Base-by-base conservation (phyloP, 2,113 vertebrate species). In the Sminthopsis crassicaudata region DNA sequence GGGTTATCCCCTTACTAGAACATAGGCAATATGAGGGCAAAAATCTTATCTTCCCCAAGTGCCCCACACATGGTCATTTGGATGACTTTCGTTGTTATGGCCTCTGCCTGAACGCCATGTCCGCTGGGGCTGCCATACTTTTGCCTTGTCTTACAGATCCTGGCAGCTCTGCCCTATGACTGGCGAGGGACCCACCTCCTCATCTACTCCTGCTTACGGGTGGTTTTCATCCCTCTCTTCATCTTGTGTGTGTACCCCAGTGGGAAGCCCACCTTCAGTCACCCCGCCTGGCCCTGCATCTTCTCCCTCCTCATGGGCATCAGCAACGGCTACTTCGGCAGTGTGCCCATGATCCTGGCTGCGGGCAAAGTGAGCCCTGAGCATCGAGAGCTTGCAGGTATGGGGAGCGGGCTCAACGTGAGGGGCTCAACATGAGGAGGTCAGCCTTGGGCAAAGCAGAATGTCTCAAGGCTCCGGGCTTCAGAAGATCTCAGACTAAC, bases 231-330 rank as follows among this genome's bases (percentile, higher is more conserved):
- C 98, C 99, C 99, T 2, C 99, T 99, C 94, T 99, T 99, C 96
- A 99, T 99, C 98, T 99, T 99, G 99, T 99, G 99, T 0, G 99
- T 99, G 89, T 99, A 99, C 97, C 99, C 99, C 30, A 99, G 98
- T 0, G 98, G 98, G 42, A 97, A 95, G 0, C 99, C 99, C 24
- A 97, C 99, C 42, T 99, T 99, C 0, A 98, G 99, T 96, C 99
- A 99, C 96, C 99, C 99, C 0, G 99, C 99, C 97, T 99, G 99
- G 99, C 99, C 99, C 92, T 99, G 99, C 90, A 95, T 99, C 98
- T 99, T 99, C 98, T 99, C 99, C 3, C 99, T 99, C 46, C 99
- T 99, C 94, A 99, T 99, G 99, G 99, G 99, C 76, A 99, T 99
- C 97, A 99, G 99, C 98, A 99, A 99, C 0, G 99, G 99, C 55